Evolutionary conservation across 2,113 vertebrate genomes (phyloP), one percentile per base, ranked within the genome.

Genomic region (Hyla sarda): DNA sequence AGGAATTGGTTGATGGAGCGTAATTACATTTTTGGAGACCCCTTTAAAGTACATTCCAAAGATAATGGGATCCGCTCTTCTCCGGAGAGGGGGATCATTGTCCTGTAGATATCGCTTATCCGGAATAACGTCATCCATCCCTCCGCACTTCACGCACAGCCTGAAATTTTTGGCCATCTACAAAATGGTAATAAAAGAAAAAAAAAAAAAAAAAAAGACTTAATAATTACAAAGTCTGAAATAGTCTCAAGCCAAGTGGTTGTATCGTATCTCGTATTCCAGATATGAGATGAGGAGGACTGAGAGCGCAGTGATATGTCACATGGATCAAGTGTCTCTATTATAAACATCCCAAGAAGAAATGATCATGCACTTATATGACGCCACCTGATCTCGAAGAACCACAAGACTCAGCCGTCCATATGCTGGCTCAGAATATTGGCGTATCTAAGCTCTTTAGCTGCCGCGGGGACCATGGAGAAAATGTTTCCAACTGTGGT

Each of bases 11-110:
- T 77, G 77, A 82, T 12, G 17, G 12, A 45, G 62, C 7, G 69
- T 86, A 82, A 86, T 82, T 67, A 86, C 77, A 74, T 73, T 82
- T 69, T 50, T 41, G 19, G 67, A 41, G 67, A 41, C 56, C 9
- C n/a, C 48, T 69, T 75, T 75, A 47, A 60, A 34, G 6, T 67
- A 56, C 78, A 87, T 87, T 30, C 85, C 85, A 74, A n/a, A 56
- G 45, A 62, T 87, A 87, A 87, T 82, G 65, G 41, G 5, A 85
- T 28, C 67, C 19, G 62, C 45, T 65, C 0, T 17, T 25, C 65
- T 25, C 48, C 41, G 76, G 76, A 32, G 50, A 86, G 48, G 48
- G n/a, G 7, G 77, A 86, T 81, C 17, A 37, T 21, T 60, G 69
- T 34, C 85, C 25, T 58, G 41, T 87, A 73, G n/a, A n/a, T 81